Evolutionary conservation across 2,888 invertebrate species (phyloP).

Genomic region (Rotaria sp.): DNA sequence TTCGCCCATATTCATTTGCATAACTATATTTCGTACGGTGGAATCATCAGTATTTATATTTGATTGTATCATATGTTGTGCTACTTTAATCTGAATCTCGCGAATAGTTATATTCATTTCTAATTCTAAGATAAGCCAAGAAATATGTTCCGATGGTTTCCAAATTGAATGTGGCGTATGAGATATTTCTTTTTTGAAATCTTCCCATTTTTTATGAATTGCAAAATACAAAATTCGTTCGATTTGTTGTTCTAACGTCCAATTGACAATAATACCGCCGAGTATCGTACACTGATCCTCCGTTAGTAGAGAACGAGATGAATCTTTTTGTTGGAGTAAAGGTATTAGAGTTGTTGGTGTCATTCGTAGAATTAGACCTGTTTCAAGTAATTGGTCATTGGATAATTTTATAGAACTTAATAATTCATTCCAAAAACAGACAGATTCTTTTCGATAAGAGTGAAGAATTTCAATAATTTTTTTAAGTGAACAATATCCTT

Average conservation of each 20-base stretch:
- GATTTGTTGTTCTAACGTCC: not conserved
- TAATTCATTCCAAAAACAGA: not conserved
- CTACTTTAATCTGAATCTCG: not conserved
- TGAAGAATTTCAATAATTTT: not conserved
- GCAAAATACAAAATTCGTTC: not conserved
- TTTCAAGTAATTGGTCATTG: not conserved
- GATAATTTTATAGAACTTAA: not conserved
- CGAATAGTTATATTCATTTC: not conserved
- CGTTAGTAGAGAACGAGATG: not conserved
- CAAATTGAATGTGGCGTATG: not conserved
- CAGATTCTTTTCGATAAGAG: not conserved
- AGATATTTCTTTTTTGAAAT: not conserved
- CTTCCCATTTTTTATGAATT: not conserved
- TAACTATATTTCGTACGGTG: not conserved
- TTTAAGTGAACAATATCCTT: not conserved
- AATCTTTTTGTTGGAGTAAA: not conserved
- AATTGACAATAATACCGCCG: not conserved
- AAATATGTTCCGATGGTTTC: not conserved
- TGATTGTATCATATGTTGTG: not conserved
- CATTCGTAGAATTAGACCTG: not conserved
- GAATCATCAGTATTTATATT: not conserved
- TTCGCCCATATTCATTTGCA: conserved; percentile 6
- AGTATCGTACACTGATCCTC: not conserved
- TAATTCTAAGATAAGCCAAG: not conserved
- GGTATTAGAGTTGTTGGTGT: not conserved